phyloP scores from a whole-genome alignment of 92 coral and sea anemone species.

The Umimayanthus kanabou region DNA sequence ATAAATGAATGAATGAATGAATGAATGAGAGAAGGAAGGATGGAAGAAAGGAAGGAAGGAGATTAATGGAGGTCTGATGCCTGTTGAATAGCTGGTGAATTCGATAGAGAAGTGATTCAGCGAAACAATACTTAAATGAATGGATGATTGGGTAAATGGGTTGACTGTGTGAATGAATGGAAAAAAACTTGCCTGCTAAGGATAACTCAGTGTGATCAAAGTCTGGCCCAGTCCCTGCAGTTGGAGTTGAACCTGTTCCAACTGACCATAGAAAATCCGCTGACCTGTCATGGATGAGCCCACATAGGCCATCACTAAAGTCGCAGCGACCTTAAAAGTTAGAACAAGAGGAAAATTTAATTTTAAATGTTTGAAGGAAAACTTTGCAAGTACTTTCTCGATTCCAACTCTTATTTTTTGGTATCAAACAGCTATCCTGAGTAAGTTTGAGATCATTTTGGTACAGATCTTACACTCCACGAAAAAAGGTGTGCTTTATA shows the following conservation, averaged over 20 bases:
- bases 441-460: neutral
- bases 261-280: constrained; percentile 52
- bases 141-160: neutral
- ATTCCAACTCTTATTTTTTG: neutral
- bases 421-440: neutral
- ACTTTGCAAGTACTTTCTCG: neutral
- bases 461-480: neutral
- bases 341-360: neutral
- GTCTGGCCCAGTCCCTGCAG: constrained; percentile 58
- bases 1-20: too few relatives aligned
- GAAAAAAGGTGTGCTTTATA: too few relatives aligned
- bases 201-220: constrained; percentile 60
- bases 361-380: neutral
- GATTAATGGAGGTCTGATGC: neutral
- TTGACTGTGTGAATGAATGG: neutral
- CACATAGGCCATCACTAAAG: constrained; percentile 60
- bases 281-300: constrained; percentile 41
- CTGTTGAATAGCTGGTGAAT: neutral
- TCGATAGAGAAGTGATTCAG: neutral
- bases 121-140: neutral
- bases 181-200: constrained; percentile 40
- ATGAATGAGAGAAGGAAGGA: neutral
- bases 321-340: constrained; percentile 52
- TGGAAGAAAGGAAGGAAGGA: neutral
- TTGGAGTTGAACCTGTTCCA: constrained; percentile 38